Percentiles rank a stretch among this genome's conserved stretches.
Conservation (phyloP, 2,888 invertebrate species). For the Sinodicranocentrus sp. region DNA sequence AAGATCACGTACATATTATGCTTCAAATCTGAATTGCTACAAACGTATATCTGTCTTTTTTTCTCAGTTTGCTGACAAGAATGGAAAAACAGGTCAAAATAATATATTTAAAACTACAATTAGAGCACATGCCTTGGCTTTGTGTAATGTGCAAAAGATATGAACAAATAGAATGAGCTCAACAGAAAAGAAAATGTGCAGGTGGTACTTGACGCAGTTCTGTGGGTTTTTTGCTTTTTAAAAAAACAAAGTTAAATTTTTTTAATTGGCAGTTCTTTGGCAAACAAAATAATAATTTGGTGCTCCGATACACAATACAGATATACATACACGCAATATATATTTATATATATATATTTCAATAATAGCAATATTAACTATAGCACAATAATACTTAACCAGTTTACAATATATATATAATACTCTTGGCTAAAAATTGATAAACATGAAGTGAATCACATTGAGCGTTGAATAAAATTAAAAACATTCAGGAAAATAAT, state of each 20-base stretch:
- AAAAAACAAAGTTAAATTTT: background rate
- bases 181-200: background rate
- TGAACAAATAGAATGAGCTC: too few species aligned
- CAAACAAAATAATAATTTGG: constrained; percentile 36
- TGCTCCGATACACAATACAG: background rate
- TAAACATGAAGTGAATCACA: constrained; percentile 22
- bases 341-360: too few species aligned
- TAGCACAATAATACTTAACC: background rate
- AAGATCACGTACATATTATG: too few species aligned
- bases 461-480: constrained; percentile 15
- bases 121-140: too few species aligned
- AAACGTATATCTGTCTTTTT: too few species aligned
- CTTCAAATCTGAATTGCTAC: too few species aligned
- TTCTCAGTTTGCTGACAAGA: too few species aligned
- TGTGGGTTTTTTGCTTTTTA: background rate
- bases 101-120: too few species aligned
- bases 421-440: background rate
- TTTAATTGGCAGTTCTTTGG: constrained; percentile 45
- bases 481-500: too few species aligned
- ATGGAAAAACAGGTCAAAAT: too few species aligned
- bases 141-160: too few species aligned
- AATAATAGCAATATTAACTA: too few species aligned
- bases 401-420: background rate
- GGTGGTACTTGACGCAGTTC: background rate
- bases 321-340: background rate